Percentiles rank a stretch among this genome's conserved stretches.
These are phyloP conservation scores for Vultur gryphus DNA, from an alignment of 2,797 vertebrate species.

Conservation along the genomic window DNA sequence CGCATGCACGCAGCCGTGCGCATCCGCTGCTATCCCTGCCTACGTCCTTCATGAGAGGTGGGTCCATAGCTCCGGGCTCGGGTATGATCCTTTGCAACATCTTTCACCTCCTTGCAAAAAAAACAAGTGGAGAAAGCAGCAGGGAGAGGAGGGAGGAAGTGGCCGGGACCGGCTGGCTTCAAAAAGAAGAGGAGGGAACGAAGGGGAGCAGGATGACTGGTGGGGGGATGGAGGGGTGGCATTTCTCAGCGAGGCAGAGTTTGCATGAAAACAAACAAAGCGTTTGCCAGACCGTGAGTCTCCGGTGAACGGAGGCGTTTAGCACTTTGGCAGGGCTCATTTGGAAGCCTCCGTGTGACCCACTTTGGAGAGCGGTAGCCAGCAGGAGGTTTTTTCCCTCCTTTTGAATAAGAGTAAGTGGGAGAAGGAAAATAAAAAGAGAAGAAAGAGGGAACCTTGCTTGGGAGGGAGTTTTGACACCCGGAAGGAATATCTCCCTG, in stretches of 20 bases:
- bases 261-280: slow-evolving; percentile 48
- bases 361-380: slow-evolving; percentile 23
- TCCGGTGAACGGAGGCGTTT: background rate
- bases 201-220: background rate
- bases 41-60: background rate
- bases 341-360: slow-evolving; percentile 1
- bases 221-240: background rate
- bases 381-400: background rate
- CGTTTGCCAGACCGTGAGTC: slow-evolving; percentile 12
- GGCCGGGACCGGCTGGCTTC: fast-evolving
- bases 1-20: fast-evolving
- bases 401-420: slow-evolving; percentile 17
- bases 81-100: background rate
- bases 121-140: background rate
- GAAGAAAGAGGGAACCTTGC: background rate
- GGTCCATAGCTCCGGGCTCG: fast-evolving
- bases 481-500: background rate
- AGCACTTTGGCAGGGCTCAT: slow-evolving; percentile 35
- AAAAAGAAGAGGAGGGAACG: background rate
- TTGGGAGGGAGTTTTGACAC: slow-evolving; percentile 17
- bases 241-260: background rate
- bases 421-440: background rate
- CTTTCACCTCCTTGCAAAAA: background rate
- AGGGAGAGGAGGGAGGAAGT: background rate
- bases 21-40: background rate